phyloP scores from a whole-genome alignment of 2,797 vertebrate species.

The Otolemur crassicaudatus region DNA sequence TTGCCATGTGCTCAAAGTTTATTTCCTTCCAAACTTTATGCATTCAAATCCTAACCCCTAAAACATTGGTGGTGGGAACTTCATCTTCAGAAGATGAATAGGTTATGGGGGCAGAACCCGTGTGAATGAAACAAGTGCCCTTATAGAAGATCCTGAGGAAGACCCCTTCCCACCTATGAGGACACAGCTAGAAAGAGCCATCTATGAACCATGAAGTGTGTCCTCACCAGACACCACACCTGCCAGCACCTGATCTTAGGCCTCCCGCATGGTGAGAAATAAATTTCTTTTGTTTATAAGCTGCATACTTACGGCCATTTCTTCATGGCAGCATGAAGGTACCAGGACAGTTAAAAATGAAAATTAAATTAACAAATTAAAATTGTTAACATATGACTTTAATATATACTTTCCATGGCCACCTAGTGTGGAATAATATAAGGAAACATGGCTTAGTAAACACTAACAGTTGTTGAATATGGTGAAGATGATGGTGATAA shows the following conservation, averaged over 20 bases:
- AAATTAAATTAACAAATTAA: background rate
- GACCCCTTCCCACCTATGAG: background rate
- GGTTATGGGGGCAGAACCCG: background rate
- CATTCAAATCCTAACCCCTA: background rate
- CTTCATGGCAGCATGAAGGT: background rate
- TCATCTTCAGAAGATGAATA: background rate
- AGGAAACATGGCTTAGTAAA: background rate
- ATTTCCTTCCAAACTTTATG: too few species aligned
- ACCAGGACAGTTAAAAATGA: background rate
- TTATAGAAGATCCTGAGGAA: background rate
- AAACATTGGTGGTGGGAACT: background rate
- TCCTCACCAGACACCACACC: background rate
- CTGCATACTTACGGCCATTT: background rate
- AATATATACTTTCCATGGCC: background rate
- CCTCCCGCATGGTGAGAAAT: background rate
- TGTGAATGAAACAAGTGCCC: background rate
- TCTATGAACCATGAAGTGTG: background rate
- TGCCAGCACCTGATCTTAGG: background rate
- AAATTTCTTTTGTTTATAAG: background rate
- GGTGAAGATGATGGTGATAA: background rate
- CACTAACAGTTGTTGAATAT: background rate
- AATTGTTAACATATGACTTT: background rate
- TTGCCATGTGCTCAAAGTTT: background rate
- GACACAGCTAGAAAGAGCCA: background rate
- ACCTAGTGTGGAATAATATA: background rate